A percentile compares a stretch with the other conserved stretches of the same genome.
These are phyloP conservation scores for Alligator sinensis DNA, from an alignment of 2,113 vertebrate genomes.

Conservation along the genomic window DNA sequence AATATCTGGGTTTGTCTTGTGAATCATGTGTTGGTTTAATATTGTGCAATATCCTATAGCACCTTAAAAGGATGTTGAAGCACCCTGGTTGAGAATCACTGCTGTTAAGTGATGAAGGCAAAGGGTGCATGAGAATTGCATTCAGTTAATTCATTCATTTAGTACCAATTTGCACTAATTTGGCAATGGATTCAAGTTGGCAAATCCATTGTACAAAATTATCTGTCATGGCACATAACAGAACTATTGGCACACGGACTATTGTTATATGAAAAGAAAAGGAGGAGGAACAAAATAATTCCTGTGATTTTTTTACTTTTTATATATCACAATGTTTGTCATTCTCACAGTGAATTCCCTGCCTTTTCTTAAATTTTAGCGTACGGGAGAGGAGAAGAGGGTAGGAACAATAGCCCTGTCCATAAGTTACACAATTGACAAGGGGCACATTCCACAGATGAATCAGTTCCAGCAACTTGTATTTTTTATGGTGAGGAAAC, in stretches of 20 bases:
- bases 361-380: not conserved
- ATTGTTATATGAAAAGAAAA: not conserved
- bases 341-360: not conserved
- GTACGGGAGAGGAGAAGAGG: not conserved
- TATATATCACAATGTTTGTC: fast-evolving
- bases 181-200: not conserved
- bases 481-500: not conserved
- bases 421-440: not conserved
- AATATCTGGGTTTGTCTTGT: too few relatives aligned
- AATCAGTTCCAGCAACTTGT: not conserved
- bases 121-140: not conserved
- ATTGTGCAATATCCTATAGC: too few relatives aligned
- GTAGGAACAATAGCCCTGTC: not conserved
- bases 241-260: not conserved
- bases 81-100: not conserved
- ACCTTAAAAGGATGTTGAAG: too few relatives aligned
- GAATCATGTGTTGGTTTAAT: too few relatives aligned
- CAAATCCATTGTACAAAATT: not conserved
- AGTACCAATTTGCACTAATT: not conserved
- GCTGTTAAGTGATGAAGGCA: not conserved
- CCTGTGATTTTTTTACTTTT: not conserved
- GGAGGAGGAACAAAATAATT: not conserved
- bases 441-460: not conserved
- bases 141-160: not conserved
- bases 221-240: not conserved